phyloP scores from a whole-genome alignment of 2,113 vertebrate genomes.

The Diphyllodes magnificus region DNA sequence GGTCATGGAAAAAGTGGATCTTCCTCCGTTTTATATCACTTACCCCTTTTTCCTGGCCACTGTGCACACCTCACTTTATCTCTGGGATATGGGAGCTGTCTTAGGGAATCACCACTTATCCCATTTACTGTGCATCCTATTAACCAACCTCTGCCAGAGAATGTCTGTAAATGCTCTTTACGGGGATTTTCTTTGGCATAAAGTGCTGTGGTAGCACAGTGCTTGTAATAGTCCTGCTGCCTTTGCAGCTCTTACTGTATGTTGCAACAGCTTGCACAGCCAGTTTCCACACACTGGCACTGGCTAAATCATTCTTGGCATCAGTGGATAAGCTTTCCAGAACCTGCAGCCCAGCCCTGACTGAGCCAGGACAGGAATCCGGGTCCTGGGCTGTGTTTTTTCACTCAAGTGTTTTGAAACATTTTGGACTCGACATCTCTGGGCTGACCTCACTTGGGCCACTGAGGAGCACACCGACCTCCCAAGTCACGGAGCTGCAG shows the following conservation, averaged over 20 bases:
- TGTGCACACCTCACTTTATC: not conserved
- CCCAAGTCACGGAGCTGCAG: not conserved
- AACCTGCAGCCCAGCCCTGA: not conserved
- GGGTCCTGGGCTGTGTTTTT: not conserved
- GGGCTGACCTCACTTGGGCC: not conserved
- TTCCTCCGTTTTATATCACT: not conserved
- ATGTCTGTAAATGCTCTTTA: not conserved
- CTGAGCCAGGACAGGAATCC: not conserved
- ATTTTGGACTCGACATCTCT: not conserved
- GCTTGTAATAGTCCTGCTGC: not conserved
- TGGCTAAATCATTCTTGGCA: slow-evolving; percentile 6
- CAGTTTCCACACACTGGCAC: not conserved
- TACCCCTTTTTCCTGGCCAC: not conserved
- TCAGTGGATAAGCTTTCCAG: not conserved
- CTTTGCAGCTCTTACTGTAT: not conserved
- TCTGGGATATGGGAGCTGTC: not conserved
- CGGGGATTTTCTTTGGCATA: not conserved
- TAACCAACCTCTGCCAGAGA: not conserved
- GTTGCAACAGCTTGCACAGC: slow-evolving; percentile 8
- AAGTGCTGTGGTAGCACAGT: not conserved
- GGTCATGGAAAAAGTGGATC: not conserved
- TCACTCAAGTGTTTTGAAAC: not conserved
- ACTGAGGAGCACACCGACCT: not conserved
- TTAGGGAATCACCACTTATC: not conserved
- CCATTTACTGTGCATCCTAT: not conserved